Evolutionary conservation across 2,113 vertebrate species (phyloP), one percentile per base, ranked within the genome.

Genomic region (Gambusia affinis): DNA sequence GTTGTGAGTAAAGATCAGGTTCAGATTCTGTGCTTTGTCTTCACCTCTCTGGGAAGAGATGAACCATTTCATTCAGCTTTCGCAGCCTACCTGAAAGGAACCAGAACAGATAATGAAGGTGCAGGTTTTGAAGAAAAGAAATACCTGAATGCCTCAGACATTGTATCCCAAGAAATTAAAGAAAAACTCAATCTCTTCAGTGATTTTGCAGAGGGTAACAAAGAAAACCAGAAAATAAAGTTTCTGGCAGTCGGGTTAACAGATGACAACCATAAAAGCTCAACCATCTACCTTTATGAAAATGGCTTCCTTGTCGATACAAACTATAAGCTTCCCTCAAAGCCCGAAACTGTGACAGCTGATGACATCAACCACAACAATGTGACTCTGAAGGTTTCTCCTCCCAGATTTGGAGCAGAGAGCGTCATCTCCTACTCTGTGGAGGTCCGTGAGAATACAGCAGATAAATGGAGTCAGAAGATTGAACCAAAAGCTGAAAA

Each of bases 361-460:
- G 64, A 15, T 3, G 73, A 87, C 27, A 54, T 69, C 37, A 69
- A 67, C 39, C 79, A 83, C 70, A 44, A 79, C 77, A 86, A 70
- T 39, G 79, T 86, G 80, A 90, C 64, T 1, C 63, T 87, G 73
- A 75, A 78, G 42, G 42, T 87, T 63, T 75, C 62, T 75, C 78
- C 84, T 17, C 75, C 86, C 31, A 51, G 0, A 30, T 81, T 12
- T 83, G 88, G 88, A 80, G 69, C 31, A 19, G 60, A 81, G 60
- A 29, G 44, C 72, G 15, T 85, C 79, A 75, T 42, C 64, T 82
- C 71, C 74, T 90, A 85, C 78, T 76, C 39, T 37, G 79, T 82
- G 1, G 84, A 88, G 72, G 79, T 61, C 57, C 28, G 72, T 68
- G 69, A 74, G 71, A 67, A 51, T 27, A 79, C 74, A 82, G 68